Evolutionary conservation across 1,140 invertebrate genomes (phyloP), one percentile per base, ranked within the genome.

Genomic region (Marisa cornuarietis): DNA sequence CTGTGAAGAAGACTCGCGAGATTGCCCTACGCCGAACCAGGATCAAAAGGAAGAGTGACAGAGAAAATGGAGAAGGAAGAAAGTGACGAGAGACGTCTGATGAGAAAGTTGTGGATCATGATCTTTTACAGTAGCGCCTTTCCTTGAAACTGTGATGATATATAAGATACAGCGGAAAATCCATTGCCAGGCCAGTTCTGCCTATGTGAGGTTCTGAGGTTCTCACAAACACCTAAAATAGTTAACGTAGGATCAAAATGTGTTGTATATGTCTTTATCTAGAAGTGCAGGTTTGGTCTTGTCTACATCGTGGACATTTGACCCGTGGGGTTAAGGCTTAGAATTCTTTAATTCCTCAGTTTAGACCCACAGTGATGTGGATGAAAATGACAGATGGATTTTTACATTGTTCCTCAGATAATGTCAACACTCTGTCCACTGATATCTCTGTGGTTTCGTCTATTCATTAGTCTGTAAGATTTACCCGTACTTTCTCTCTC

Each of bases 1-100:
- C 20, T 73, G 68, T 62, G 76, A 62, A 31, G 75, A 78, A 54
- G 76, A 65, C n/a, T 76, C 74, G 62, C 76, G 74, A 24, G 74
- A 71, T 16, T 58, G 73, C 66, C 66, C 75, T 31, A 76, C 74
- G 24, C 73, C 72, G 14, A 76, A 69, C 68, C 66, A 76, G 51
- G 79, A 80, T 11, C 74, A 80, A 20, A 80, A 80, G 54, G 79
- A 80, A 4, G 79, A 80, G 66, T 80, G 73, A 75, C 20, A 22
- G 22, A 49, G 24, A 42, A 22, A 22, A 11, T 68, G n/a, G 26
- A 68, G 22, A 11, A 68, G 16, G 54, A 58, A 58, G 16, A 58
- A 58, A 58, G 54, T 58, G 54, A 58, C 65, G 11, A 31, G 11
- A n/a, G 22, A 68, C 65, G 13, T 24, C 65, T 16, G 13, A 14